Base-by-base conservation (phyloP, 92 coral and sea anemone genomes). In the Porites divaricata region DNA sequence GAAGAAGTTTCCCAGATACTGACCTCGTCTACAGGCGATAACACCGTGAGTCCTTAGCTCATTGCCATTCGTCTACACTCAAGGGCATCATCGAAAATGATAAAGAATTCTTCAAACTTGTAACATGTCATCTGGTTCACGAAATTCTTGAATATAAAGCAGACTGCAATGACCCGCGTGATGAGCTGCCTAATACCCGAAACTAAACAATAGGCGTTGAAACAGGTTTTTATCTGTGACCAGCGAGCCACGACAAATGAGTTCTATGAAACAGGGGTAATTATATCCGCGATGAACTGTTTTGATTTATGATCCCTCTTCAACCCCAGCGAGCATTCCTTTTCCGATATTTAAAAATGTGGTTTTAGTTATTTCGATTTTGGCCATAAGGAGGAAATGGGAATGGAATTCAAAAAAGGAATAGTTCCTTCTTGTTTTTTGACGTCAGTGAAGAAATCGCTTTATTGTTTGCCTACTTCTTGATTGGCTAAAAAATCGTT, bases 131-230 rank as follows among this genome's bases (percentile, higher is more conserved):
- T 62, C n/a, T 10, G 71, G 50, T 67, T 52, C 45, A 61, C 16
- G 22, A 72, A 53, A 82, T 59, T 56, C 59, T 58, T 72, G 85
- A 80, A 82, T 82, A 28, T 80, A 72, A 72, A 82, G 48, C 59
- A 82, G 72, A 82, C 71, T 22, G 51, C 54, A 24, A 11, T 54
- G 68, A 68, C 28, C 71, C 70, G 79, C 63, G 62, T 69, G 77
- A 70, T 17, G 76, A 69, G 76, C 62, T 9, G 85, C 56, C 76
- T 81, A 69, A 69, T 77, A 20, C 45, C 16, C 48, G 12, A 21
- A 80, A 56, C 21, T 24, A 26, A 58, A 62, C 70, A 49, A 82
- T 59, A 72, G 79, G 51, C 17, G 86, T 70, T 73, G 86, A 82
- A 80, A 22, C 68, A 22, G 25, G 23, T 24, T 63, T 59, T 82